These are phyloP conservation scores for Macquaria australasica DNA, from an alignment of 2,113 vertebrate genomes.

Conservation along the genomic window DNA sequence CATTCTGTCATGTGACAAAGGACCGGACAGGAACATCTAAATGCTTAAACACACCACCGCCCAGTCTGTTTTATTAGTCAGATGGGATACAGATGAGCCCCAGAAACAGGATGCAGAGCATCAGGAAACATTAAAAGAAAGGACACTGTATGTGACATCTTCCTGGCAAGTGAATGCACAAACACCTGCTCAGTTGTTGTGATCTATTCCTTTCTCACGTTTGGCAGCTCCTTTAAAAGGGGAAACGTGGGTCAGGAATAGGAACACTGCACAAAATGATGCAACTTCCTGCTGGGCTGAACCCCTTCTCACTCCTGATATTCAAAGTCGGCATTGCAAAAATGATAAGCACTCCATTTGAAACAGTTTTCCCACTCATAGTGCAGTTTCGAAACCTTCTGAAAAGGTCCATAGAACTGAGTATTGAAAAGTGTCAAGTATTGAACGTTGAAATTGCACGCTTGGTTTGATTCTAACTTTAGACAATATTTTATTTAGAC, in stretches of 20 bases:
- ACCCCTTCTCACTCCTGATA: not conserved
- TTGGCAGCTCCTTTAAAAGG: slow-evolving; percentile 7
- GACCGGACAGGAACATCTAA: not conserved
- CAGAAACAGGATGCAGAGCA: slow-evolving; percentile 60
- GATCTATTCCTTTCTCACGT: slow-evolving; percentile 29
- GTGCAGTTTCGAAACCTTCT: not conserved
- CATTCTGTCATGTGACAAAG: not conserved
- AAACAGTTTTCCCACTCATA: not conserved
- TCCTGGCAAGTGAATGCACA: slow-evolving; percentile 15
- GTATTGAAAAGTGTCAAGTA: not conserved
- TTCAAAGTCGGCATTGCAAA: not conserved
- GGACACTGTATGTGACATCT: slow-evolving; percentile 28
- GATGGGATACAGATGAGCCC: slow-evolving; percentile 7
- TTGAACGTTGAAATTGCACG: not conserved
- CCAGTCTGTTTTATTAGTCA: slow-evolving; percentile 45
- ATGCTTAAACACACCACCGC: not conserved
- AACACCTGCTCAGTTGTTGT: slow-evolving; percentile 47
- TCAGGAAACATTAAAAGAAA: slow-evolving; percentile 58
- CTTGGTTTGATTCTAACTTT: not conserved
- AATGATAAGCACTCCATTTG: not conserved
- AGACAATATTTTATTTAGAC: not conserved
- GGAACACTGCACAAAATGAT: slow-evolving; percentile 35
- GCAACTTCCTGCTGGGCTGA: slow-evolving; percentile 28
- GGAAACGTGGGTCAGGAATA: slow-evolving; percentile 52
- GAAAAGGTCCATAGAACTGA: not conserved